These are phyloP conservation scores for Metopia argyrocephala DNA, from an alignment of 2,888 invertebrate genomes.

Conservation along the genomic window DNA sequence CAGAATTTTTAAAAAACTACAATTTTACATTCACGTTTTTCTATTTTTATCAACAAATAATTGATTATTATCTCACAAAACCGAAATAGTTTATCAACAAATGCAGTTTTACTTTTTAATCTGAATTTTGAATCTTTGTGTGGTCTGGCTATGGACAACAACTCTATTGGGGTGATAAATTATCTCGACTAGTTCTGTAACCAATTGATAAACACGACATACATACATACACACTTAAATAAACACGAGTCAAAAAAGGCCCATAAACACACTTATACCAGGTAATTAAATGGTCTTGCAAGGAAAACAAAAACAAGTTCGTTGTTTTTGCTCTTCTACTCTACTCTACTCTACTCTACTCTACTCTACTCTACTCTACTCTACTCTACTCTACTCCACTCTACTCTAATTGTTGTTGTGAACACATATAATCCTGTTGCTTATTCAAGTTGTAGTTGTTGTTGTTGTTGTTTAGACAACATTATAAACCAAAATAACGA, in stretches of 20 bases:
- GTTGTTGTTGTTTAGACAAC: slow-evolving; percentile 55
- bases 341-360: not conserved
- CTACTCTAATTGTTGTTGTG: not conserved
- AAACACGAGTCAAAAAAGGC: not conserved
- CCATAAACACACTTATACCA: slow-evolving; percentile 8
- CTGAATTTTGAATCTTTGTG: slow-evolving; percentile 28
- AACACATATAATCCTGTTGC: slow-evolving; percentile 38
- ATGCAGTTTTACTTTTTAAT: not conserved
- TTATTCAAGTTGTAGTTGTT: not conserved
- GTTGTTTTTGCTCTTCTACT: not conserved
- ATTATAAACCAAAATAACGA: slow-evolving; percentile 54
- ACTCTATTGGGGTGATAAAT: slow-evolving; percentile 56
- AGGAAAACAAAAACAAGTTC: slow-evolving; percentile 28
- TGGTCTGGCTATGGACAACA: slow-evolving; percentile 56
- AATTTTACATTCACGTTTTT: too few species aligned
- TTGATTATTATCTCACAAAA: too few species aligned
- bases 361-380: not conserved
- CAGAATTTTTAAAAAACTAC: too few species aligned
- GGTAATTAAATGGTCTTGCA: slow-evolving; percentile 56
- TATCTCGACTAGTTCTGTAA: slow-evolving; percentile 56
- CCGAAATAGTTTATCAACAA: not conserved
- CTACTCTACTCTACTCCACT: not conserved
- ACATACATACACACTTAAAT: slow-evolving; percentile 1
- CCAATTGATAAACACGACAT: slow-evolving; percentile 52
- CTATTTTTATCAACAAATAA: not conserved